Evolutionary conservation across 2,888 invertebrate genomes (phyloP), one percentile per base, ranked within the genome.

Genomic region (Automeris io): DNA sequence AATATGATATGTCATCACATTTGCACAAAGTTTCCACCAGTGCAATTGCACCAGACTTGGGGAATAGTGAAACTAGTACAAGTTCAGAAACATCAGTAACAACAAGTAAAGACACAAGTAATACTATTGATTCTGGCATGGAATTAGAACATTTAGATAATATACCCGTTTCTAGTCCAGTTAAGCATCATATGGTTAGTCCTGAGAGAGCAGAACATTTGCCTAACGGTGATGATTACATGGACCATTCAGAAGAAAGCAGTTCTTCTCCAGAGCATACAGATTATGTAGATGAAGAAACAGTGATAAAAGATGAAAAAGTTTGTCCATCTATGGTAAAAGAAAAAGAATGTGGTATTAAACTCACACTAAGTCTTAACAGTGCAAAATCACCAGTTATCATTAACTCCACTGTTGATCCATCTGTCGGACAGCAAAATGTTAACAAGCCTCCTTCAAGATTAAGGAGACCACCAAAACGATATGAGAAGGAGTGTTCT

Each of bases 341-440:
- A 53, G 81, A 79, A 53, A 79, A 77, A 49, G 82, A 83, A 45
- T 58, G 75, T 70, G 85, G 85, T 35, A 85, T 86, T 18, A 86
- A 86, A 60, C 61, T 86, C 47, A 86, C 85, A 61, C 60, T 86
- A 37, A 85, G 85, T 49, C 63, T 86, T 43, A 86, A 85, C 53
- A 86, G 79, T 69, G 82, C 83, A 33, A 85, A 79, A 45, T 82
- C 85, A 38, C 86, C 86, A 45, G 81, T 86, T 39, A 86, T 86
- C 35, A 85, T 86, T 40, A 86, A 86, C 55, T 85, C 85, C 2
- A 86, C 86, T 40, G 86, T 86, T n/a, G 85, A 85, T 59, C 86
- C 86, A 5, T 73, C 80, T 23, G 46, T 85, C 40, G 85, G 86
- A 7, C 67, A 76, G 45, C 73, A 79, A 39, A 73, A 61, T 43